phyloP scores from a whole-genome alignment of 2,113 vertebrate species.

The Corydoras maculifer region DNA sequence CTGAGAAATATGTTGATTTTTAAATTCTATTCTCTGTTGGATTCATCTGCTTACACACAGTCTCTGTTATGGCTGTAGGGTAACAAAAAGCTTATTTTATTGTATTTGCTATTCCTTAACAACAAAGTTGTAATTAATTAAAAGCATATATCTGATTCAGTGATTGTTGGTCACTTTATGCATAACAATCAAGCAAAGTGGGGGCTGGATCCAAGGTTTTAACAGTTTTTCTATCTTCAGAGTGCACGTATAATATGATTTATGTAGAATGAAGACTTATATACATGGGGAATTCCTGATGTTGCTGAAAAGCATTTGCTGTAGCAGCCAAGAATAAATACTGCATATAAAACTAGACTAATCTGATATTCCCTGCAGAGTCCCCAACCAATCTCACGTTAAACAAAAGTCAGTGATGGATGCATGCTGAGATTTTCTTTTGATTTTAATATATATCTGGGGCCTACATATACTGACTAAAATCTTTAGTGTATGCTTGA shows the following conservation, averaged over 20 bases:
- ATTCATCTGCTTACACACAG: too few species aligned
- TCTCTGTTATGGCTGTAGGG: too few species aligned
- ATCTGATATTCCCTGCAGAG: background rate
- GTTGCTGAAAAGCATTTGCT: background rate
- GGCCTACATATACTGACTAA: constrained; percentile 5
- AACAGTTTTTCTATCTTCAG: background rate
- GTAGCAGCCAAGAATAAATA: background rate
- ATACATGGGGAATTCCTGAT: background rate
- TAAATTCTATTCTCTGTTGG: too few species aligned
- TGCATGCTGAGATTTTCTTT: background rate
- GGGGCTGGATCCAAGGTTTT: too few species aligned
- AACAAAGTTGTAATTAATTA: too few species aligned
- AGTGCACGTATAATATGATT: background rate
- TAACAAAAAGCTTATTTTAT: too few species aligned
- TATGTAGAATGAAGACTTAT: background rate
- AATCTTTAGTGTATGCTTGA: background rate
- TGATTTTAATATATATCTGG: background rate
- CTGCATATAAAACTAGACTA: background rate
- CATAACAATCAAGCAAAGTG: too few species aligned
- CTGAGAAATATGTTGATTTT: too few species aligned
- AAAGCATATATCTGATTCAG: too few species aligned
- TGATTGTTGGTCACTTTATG: too few species aligned
- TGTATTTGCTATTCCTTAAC: too few species aligned
- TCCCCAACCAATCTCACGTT: background rate
- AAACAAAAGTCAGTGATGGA: background rate